Evolutionary conservation across 2,113 vertebrate species (phyloP).

Genomic region (Pagrus major): DNA sequence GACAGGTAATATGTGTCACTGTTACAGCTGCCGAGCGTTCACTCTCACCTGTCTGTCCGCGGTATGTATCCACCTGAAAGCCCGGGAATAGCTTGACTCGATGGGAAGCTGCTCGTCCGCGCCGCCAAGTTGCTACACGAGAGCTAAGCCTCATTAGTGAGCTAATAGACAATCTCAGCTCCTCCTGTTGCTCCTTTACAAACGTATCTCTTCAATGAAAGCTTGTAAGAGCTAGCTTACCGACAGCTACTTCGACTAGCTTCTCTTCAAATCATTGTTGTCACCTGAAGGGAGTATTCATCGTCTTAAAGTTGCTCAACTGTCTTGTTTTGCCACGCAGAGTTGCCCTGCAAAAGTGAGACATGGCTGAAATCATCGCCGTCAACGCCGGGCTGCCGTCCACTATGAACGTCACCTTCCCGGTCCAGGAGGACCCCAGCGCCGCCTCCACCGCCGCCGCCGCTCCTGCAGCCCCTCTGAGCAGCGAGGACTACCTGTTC

Average conservation of each 20-base stretch:
- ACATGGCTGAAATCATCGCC: slow-evolving; percentile 81
- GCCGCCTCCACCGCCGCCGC: background rate
- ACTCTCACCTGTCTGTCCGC: background rate
- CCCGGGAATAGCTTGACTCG: background rate
- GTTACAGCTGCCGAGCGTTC: no score
- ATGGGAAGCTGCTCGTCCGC: background rate
- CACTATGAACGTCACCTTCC: slow-evolving; percentile 53
- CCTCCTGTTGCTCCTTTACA: background rate
- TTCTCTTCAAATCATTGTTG: background rate
- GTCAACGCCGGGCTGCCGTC: slow-evolving; percentile 60
- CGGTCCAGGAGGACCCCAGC: slow-evolving; percentile 56
- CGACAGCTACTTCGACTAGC: accelerated
- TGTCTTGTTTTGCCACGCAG: slow-evolving; percentile 21
- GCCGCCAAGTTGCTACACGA: slow-evolving; percentile 6
- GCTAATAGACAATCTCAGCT: slow-evolving; percentile 40
- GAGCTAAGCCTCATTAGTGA: slow-evolving; percentile 71
- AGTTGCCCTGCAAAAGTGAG: slow-evolving; percentile 38
- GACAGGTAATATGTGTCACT: slow-evolving; percentile 55
- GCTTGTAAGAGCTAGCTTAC: background rate
- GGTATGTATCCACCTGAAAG: background rate
- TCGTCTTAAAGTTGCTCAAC: background rate
- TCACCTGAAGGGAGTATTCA: no score
- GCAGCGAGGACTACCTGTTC: slow-evolving; percentile 84
- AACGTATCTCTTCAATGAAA: background rate
- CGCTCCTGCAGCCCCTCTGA: slow-evolving; percentile 50